Percentiles rank a stretch among this genome's conserved stretches.
Conservation (phyloP, 92 coral and sea anemone genomes). For the Phenganax stokvisi region DNA sequence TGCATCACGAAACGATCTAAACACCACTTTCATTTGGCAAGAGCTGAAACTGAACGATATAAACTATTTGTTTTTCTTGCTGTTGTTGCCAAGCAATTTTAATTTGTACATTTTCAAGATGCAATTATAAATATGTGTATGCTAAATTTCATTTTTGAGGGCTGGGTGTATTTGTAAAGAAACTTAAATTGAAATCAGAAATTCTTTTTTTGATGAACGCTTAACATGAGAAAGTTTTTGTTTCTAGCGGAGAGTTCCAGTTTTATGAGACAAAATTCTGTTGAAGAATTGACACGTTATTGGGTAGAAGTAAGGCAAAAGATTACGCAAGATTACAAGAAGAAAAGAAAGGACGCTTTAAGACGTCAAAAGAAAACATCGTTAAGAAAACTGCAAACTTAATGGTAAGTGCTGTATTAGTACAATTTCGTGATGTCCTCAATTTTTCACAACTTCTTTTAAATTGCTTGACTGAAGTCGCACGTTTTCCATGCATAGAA, state of each 20-base stretch:
- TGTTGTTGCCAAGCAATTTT: too few relatives aligned
- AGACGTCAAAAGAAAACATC: constrained; percentile 75
- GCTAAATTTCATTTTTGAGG: too few relatives aligned
- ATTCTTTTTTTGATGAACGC: neutral
- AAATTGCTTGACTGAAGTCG: neutral
- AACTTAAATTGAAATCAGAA: constrained; percentile 15
- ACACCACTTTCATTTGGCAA: too few relatives aligned
- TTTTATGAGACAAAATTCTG: constrained; percentile 53
- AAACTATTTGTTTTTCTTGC: neutral
- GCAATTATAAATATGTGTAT: too few relatives aligned
- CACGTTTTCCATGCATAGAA: neutral
- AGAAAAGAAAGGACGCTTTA: constrained; percentile 73
- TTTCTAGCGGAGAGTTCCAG: constrained; percentile 37
- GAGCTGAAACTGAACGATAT: neutral
- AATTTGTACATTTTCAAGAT: too few relatives aligned
- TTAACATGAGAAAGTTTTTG: neutral
- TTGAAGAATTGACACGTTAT: constrained; percentile 58
- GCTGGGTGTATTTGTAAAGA: too few relatives aligned
- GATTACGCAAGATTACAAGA: constrained; percentile 81
- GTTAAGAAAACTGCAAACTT: constrained; percentile 48
- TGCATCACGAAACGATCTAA: too few relatives aligned
- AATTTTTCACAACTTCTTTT: neutral
- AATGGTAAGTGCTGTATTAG: neutral
- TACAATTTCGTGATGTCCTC: neutral
- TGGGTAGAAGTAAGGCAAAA: constrained; percentile 75